Evolutionary conservation across 2,797 vertebrate genomes (phyloP), one percentile per base, ranked within the genome.

Genomic region (Clarias laeviceps): DNA sequence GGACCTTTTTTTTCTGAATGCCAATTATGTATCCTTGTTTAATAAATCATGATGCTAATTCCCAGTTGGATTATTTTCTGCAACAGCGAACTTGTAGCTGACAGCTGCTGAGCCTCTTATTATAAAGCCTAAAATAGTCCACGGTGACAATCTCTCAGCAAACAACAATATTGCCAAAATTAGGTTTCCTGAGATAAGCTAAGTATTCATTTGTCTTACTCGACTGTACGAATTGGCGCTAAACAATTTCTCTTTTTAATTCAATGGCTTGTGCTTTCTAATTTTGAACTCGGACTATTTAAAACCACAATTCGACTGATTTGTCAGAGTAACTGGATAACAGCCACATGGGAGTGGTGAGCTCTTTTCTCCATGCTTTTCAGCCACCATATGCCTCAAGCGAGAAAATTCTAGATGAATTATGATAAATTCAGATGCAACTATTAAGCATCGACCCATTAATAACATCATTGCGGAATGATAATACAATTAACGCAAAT

Each of bases 51-150:
- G 74, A 79, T 80, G 56, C 45, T 79, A 86, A 86, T 86, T 86
- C 81, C 73, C 85, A 78, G 56, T 37, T 86, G 81, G 40, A 86
- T 83, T 83, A 83, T 83, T 83, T 83, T 70, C 64, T 83, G 85
- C 85, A 86, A 83, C 74, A 86, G 37, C 83, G 85, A 79, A 79
- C 74, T 64, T 86, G 85, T 78, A 82, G 85, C 80, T 82, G 80
- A 86, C 80, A 86, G 80, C 84, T 85, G 65, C 82, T 87, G 77
- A 84, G 68, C 78, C 77, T 87, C 61, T 76, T 80, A 83, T 83
- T 86, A 83, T 86, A 80, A 84, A 80, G n/a, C 78, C 70, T n/a
- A 78, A 87, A 87, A 87, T 86, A 83, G 73, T 72, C 85, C 73
- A 80, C 72, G n/a, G 34, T 87, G 82, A 74, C 70, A 80, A 80